Base-by-base conservation (phyloP, 2,888 invertebrate genomes). In the Coenonympha glycerion region DNA sequence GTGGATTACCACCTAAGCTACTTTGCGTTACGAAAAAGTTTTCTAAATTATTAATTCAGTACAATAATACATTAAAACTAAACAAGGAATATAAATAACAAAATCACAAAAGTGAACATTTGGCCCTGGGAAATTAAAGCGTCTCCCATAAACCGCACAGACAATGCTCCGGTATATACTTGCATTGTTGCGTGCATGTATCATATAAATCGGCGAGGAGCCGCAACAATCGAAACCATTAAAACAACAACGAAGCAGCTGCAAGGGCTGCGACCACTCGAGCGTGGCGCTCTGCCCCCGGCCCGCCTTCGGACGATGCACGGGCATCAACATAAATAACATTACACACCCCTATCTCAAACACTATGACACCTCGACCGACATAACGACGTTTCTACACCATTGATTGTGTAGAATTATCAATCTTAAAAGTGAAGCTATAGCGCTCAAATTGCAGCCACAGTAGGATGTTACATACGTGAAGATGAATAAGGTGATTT, bases 321-420 rank as follows among this genome's bases (percentile, higher is more conserved):
- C 82, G 79, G 79, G 83, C 86, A 84, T 84, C 85, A 86, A 83
- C 86, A 86, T 87, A 85, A 85, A 85, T 86, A 87, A 86, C 85
- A 83, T 83, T 82, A 81, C 81, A 85, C 85, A 86, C 86, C 87
- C 87, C 86, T 82, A 85, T 84, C 82, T 81, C 76, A 79, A 70
- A 81, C 78, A 82, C 79, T 72, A 73, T 75, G 72, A 79, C 76
- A 75, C 45, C 61, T 31, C 9, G 36, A 34, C 22, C 39, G 40
- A 47, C 49, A 47, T 61, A 72, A 69, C 53, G 58, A 42, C 59
- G 11, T 34, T 68, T 65, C 22, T 44, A 47, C 52, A 55, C 47
- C n/a, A 31, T 2, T 57, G 61, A 56, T 47, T 13, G 9, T 53
- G 59, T 52, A 11, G 26, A 26, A 71, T 1, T 19, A 34, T 36